phyloP scores from a whole-genome alignment of 2,797 vertebrate species.

The Peromyscus melanophrys region DNA sequence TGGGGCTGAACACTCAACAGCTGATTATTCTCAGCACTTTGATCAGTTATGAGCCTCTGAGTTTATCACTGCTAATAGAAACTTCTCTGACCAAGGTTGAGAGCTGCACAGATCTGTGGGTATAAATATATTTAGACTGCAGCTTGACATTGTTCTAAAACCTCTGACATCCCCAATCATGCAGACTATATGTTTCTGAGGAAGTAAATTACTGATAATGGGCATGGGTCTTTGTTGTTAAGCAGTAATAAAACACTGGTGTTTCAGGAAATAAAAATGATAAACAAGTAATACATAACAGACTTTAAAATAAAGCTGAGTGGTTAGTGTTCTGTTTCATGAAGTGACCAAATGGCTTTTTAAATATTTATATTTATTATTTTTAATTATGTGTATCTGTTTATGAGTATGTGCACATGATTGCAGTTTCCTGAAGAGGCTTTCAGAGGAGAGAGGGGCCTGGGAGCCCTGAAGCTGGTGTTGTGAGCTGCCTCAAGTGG shows the following conservation, averaged over 20 bases:
- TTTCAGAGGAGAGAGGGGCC: not conserved
- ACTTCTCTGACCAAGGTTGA: not conserved
- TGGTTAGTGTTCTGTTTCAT: not conserved
- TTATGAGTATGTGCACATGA: not conserved
- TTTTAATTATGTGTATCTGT: not conserved
- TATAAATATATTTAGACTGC: not conserved
- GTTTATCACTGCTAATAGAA: not conserved
- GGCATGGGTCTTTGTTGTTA: not conserved
- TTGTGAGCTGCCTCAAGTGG: not conserved
- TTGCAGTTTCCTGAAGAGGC: not conserved
- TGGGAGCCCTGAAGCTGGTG: not conserved
- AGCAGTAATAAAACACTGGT: not conserved
- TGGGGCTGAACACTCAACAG: not conserved
- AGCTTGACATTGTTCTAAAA: not conserved
- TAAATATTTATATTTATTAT: not conserved
- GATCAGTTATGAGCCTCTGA: not conserved
- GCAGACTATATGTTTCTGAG: not conserved
- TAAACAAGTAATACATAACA: not conserved
- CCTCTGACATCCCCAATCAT: not conserved
- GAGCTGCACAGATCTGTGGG: too few relatives aligned
- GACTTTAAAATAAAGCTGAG: not conserved
- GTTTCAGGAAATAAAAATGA: constrained; percentile 12
- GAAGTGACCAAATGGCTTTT: not conserved
- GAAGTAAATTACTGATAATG: constrained; percentile 25
- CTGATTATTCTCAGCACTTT: not conserved